Conservation (phyloP, 2,888 invertebrate genomes). For the Junonia oenone region DNA sequence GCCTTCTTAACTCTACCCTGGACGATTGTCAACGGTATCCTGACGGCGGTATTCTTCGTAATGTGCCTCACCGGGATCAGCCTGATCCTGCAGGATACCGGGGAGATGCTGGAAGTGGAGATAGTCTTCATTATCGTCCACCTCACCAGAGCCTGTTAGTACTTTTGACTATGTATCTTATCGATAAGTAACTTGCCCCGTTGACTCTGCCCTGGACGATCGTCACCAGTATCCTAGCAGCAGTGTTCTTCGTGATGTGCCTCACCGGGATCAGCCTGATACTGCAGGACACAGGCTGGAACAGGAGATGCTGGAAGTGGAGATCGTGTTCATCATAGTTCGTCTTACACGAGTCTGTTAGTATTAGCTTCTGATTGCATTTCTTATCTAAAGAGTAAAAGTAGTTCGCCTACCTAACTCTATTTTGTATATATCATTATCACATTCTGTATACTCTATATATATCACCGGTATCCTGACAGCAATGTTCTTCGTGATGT, state of each 20-base stretch:
- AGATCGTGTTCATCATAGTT: conserved; percentile 48
- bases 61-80: conserved; percentile 64
- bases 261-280: conserved; percentile 66
- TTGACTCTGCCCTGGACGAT: conserved; percentile 72
- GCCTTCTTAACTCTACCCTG: conserved; percentile 64
- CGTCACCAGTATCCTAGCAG: conserved; percentile 65
- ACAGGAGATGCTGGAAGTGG: conserved; percentile 51
- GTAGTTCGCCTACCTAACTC: conserved; percentile 59
- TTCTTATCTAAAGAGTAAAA: too few species aligned
- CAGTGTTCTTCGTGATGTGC: conserved; percentile 59
- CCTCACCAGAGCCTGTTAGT: conserved; percentile 58
- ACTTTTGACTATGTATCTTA: too few species aligned
- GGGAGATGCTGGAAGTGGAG: conserved; percentile 54
- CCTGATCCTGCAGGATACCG: conserved; percentile 63
- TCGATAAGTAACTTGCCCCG: too few species aligned
- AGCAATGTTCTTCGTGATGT: conserved; percentile 59
- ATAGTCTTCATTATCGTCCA: conserved; percentile 50
- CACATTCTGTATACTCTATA: too few species aligned
- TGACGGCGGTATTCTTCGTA: conserved; percentile 62
- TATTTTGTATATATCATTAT: conserved; percentile 73
- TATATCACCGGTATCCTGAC: conserved; percentile 68
- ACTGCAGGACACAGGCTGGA: conserved; percentile 64
- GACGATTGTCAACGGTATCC: conserved; percentile 70
- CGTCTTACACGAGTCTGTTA: conserved; percentile 59
- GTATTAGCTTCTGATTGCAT: too few species aligned